A percentile compares a stretch with the other conserved stretches of the same genome.
phyloP scores from a whole-genome alignment of 2,113 vertebrate genomes.

The Penelope pileata region DNA sequence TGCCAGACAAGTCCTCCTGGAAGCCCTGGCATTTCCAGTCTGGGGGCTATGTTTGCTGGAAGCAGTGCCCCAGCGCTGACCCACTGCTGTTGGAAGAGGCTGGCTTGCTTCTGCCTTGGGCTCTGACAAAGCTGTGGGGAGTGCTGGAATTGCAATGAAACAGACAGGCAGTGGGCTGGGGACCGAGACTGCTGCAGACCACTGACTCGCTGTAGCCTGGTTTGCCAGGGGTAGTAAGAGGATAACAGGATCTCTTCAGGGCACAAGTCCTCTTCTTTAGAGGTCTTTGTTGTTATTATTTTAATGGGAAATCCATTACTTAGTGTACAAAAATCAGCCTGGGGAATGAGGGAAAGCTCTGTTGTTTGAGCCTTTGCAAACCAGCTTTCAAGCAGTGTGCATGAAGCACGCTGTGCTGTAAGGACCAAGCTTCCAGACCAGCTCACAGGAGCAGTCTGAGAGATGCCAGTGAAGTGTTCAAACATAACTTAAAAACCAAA shows the following conservation, averaged over 20 bases:
- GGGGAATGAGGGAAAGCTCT: background rate
- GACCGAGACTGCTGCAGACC: background rate
- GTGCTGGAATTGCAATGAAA: rapidly evolving
- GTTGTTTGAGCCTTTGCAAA: background rate
- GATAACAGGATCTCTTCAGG: background rate
- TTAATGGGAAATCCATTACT: background rate
- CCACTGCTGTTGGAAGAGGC: rapidly evolving
- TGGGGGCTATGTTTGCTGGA: background rate
- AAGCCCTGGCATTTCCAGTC: background rate
- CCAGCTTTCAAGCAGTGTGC: background rate
- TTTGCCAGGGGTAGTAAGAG: background rate
- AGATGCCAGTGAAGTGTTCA: background rate
- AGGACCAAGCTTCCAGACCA: background rate
- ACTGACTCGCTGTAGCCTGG: background rate
- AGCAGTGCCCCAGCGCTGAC: background rate
- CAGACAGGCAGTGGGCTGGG: background rate
- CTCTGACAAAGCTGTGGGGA: rapidly evolving
- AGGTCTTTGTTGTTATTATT: background rate
- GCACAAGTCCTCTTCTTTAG: background rate
- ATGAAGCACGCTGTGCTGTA: background rate
- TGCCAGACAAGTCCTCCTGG: background rate
- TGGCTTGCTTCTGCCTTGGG: background rate
- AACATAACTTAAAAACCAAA: background rate
- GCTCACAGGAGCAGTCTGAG: background rate
- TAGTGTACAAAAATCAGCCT: background rate